A percentile compares a stretch with the other conserved stretches of the same genome.
Conservation (phyloP, 2,888 invertebrate species). For the Pheosia tremula region DNA sequence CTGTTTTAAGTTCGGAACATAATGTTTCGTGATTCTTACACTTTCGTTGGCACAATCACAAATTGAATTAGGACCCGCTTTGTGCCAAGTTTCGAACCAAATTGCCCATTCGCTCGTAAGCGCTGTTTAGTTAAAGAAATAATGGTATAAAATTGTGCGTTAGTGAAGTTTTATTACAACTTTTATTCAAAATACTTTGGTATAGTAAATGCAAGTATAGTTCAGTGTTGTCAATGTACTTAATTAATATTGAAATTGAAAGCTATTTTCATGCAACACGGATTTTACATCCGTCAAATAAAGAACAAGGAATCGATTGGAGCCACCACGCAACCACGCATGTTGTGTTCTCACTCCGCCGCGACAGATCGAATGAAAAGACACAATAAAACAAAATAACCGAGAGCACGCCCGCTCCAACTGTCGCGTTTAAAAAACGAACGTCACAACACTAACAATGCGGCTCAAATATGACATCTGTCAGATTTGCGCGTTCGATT, state of each 20-base stretch:
- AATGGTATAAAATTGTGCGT: not conserved
- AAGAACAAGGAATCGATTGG: not conserved
- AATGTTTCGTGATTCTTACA: slow-evolving; percentile 31
- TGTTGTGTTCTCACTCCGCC: slow-evolving; percentile 39
- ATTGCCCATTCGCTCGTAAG: slow-evolving; percentile 24
- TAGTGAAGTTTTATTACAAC: not conserved
- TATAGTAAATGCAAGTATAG: not conserved
- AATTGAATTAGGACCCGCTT: slow-evolving; percentile 41
- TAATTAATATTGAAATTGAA: not conserved
- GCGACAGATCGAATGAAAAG: slow-evolving; percentile 62
- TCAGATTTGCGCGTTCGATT: slow-evolving; percentile 63
- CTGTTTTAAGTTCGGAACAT: slow-evolving; percentile 22
- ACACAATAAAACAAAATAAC: slow-evolving; percentile 53
- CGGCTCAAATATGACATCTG: slow-evolving; percentile 75
- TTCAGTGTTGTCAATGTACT: no score
- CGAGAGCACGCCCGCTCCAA: slow-evolving; percentile 64
- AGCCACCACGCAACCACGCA: slow-evolving; percentile 23
- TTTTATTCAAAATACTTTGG: not conserved
- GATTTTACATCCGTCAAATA: not conserved
- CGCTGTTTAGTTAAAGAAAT: slow-evolving; percentile 24
- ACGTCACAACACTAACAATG: slow-evolving; percentile 61
- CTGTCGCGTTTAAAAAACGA: slow-evolving; percentile 71
- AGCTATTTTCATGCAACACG: slow-evolving; percentile 4
- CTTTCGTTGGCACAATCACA: slow-evolving; percentile 29
- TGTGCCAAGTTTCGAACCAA: slow-evolving; percentile 23